Conservation (phyloP, 2,113 vertebrate species). For the Pelmatolapia mariae region DNA sequence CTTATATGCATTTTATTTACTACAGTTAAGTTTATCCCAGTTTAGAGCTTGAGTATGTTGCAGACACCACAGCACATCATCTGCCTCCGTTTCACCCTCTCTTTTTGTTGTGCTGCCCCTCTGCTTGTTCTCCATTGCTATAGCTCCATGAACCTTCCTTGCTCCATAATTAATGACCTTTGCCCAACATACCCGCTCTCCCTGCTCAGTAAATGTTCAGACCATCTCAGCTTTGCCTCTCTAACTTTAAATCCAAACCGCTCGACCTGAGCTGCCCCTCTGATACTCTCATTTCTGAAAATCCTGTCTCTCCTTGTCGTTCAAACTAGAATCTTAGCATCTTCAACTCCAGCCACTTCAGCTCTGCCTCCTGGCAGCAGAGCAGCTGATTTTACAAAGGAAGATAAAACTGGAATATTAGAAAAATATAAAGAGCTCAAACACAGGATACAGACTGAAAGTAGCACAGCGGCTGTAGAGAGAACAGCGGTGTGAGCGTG, state of each 20-base stretch:
- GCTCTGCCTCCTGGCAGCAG: not conserved
- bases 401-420: not conserved
- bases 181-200: not conserved
- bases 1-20: accelerated
- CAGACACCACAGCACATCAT: not conserved
- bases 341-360: not conserved
- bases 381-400: not conserved
- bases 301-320: not conserved
- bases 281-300: not conserved
- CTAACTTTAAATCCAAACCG: not conserved
- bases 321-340: not conserved
- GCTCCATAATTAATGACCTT: not conserved
- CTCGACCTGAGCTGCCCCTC: not conserved
- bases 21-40: not conserved
- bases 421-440: not conserved
- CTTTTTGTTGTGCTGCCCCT: not conserved
- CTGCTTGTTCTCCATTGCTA: not conserved
- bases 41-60: not conserved
- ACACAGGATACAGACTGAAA: not conserved
- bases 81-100: not conserved
- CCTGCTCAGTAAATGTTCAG: not conserved
- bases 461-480: not conserved
- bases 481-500: not conserved
- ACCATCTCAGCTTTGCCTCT: not conserved
- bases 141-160: not conserved